Percentiles rank a stretch among this genome's conserved stretches.
These are phyloP conservation scores for Leucopsar rothschildi DNA, from an alignment of 2,113 vertebrate genomes.

Conservation along the genomic window DNA sequence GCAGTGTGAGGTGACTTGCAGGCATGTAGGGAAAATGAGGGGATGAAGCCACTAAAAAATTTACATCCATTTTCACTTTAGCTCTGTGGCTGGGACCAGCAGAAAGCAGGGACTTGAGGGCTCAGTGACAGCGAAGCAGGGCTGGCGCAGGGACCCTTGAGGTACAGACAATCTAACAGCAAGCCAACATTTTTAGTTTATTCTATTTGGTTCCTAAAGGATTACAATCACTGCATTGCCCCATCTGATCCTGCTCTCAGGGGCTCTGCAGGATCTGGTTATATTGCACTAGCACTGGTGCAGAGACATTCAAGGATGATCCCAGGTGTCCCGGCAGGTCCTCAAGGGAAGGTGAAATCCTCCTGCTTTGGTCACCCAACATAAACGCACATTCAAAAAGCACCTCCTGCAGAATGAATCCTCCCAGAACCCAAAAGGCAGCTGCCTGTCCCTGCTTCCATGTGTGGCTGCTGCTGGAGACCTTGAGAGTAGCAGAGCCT, in stretches of 20 bases:
- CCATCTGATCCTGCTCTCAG: neutral
- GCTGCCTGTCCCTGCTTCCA: neutral
- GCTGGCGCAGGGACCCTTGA: fast-evolving
- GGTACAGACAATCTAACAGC: neutral
- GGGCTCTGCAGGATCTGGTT: neutral
- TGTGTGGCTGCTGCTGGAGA: fast-evolving
- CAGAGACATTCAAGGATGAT: neutral
- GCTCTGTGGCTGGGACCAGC: neutral
- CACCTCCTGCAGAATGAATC: neutral
- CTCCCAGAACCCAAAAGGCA: neutral
- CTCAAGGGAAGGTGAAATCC: neutral
- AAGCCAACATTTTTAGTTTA: neutral
- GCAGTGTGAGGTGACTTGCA: neutral
- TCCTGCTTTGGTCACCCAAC: neutral
- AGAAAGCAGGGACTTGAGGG: neutral
- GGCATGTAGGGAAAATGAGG: neutral
- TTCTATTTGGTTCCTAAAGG: neutral
- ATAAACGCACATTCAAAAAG: neutral
- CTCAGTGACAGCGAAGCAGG: fast-evolving
- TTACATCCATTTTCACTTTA: neutral
- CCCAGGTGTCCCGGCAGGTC: neutral
- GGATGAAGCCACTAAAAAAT: neutral
- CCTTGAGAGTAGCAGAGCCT: fast-evolving
- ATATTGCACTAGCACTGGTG: neutral
- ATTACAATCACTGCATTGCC: neutral